phyloP scores from a whole-genome alignment of 2,888 invertebrate species.

The Caenorhabditis parvicauda region DNA sequence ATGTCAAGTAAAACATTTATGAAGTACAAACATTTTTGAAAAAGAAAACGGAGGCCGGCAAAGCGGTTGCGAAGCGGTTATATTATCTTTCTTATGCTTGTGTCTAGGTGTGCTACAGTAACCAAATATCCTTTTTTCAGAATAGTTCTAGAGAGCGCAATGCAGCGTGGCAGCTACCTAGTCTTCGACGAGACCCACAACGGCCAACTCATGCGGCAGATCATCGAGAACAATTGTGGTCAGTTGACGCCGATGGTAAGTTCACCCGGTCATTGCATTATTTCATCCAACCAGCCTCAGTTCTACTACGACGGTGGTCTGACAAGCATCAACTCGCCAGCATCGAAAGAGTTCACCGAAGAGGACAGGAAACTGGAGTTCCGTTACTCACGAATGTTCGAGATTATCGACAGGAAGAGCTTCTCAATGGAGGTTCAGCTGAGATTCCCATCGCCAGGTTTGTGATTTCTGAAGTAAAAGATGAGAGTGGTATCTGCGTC shows the following conservation, averaged over 20 bases:
- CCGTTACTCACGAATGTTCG: slow-evolving; percentile 36
- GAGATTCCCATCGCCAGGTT: slow-evolving; percentile 37
- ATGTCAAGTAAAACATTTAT: no score
- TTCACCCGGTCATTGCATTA: not conserved
- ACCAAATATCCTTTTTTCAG: not conserved
- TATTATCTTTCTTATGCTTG: no score
- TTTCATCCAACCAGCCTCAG: slow-evolving; percentile 6
- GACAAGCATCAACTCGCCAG: slow-evolving; percentile 9
- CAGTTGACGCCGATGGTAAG: slow-evolving; percentile 10
- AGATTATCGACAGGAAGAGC: slow-evolving; percentile 46
- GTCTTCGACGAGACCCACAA: slow-evolving; percentile 22
- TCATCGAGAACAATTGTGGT: slow-evolving; percentile 5
- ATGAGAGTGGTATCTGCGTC: not conserved
- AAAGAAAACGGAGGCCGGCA: no score
- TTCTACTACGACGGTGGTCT: slow-evolving; percentile 39
- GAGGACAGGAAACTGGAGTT: slow-evolving; percentile 20
- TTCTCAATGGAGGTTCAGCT: slow-evolving; percentile 37
- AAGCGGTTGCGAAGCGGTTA: no score
- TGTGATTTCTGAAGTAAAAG: not conserved
- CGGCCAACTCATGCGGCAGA: not conserved
- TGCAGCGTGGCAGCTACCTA: slow-evolving; percentile 15
- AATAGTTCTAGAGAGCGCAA: slow-evolving; percentile 11
- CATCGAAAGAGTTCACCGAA: slow-evolving; percentile 4
- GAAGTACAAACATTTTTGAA: no score
- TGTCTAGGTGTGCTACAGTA: no score